Base-by-base conservation (phyloP, 1,140 invertebrate species). In the Drosophila teissieri region DNA sequence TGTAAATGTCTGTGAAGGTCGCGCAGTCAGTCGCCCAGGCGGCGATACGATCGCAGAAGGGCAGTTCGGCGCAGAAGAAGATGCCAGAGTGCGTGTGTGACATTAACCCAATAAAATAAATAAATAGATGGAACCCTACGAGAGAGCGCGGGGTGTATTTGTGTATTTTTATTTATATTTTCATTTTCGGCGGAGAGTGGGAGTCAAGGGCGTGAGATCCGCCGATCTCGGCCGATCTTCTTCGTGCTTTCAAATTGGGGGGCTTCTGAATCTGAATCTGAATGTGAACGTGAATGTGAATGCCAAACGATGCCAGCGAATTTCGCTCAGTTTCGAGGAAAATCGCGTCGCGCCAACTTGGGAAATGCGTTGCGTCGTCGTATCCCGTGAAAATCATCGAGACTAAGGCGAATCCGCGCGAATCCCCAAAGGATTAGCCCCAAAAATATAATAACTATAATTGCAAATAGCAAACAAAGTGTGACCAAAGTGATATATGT, bases 281-380 rank as follows among this genome's bases (percentile, higher is more conserved):
- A 19, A 19, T 19, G 19, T 19, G 19, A 19, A 19, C 2, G 19
- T 19, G 19, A 19, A 19, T 86, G 62, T 76, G 46, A 27, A 83
- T 88, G 84, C 37, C 46, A 68, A 52, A 68, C 64, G 64, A 48
- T 65, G 62, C 37, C 72, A 79, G 79, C 75, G 65, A 65, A 46
- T 49, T 88, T 76, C 53, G 67, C 80, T 84, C 83, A 83, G 80
- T 83, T 83, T 75, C 67, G 84, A 88, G 80, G 79, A 82, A 88
- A 88, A 80, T 89, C 80, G 85, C 83, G 84, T 73, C 84, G 84
- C 83, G 83, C 65, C 84, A 88, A 88, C 83, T 73, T 79, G 85
- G 84, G 76, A 80, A 83, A 88, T 78, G 74, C 56, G 65, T 78
- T 78, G 74, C 60, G 65, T 89, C 60, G 65, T 89, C 53, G 73